Conservation (phyloP, 2,888 invertebrate genomes). For the Ramazzottius varieornatus region DNA sequence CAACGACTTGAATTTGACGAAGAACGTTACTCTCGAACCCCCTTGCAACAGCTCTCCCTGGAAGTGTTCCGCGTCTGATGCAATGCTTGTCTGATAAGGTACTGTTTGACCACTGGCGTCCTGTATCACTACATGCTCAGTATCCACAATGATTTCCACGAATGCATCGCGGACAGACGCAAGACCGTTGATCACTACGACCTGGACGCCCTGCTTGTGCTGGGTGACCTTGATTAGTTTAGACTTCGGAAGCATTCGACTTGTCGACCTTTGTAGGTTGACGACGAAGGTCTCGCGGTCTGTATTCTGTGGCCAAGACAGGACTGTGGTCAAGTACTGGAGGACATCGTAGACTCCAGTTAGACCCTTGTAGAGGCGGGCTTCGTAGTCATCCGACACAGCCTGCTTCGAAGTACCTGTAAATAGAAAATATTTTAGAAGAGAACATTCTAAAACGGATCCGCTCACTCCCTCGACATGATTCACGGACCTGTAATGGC, state of each 20-base stretch:
- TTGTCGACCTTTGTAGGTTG: not conserved
- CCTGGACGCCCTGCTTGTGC: not conserved
- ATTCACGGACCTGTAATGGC: conserved; percentile 94
- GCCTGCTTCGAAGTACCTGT: not conserved
- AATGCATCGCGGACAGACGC: not conserved
- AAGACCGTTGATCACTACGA: not conserved
- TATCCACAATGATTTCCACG: not conserved
- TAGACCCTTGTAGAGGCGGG: not conserved
- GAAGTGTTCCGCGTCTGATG: conserved; percentile 10
- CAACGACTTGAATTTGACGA: not conserved
- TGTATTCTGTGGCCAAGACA: not conserved
- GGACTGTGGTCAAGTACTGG: not conserved
- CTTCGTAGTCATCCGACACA: not conserved
- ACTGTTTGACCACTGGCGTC: not conserved
- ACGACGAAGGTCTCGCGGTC: not conserved
- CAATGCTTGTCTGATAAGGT: conserved; percentile 13
- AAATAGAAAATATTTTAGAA: not conserved
- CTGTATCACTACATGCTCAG: not conserved
- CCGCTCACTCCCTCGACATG: conserved; percentile 54
- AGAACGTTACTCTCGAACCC: not conserved
- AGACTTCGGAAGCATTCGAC: not conserved
- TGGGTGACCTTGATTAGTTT: not conserved
- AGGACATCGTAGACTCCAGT: not conserved
- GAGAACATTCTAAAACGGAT: not conserved
- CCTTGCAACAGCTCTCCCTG: conserved; percentile 4